Evolutionary conservation across 1,140 invertebrate genomes (phyloP), one percentile per base, ranked within the genome.

Genomic region (Zelostemma sp.): DNA sequence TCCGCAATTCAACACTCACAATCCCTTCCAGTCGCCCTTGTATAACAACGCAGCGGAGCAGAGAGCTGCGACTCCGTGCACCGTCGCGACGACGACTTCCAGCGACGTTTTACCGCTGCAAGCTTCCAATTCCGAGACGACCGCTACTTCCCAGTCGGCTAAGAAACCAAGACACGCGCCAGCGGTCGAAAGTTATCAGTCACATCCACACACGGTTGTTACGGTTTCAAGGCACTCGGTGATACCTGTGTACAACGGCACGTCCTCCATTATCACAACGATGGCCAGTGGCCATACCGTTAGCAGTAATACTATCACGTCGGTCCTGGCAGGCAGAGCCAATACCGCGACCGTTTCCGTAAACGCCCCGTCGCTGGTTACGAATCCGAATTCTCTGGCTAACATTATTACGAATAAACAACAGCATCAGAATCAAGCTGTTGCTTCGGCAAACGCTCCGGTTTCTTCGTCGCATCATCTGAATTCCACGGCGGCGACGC

Each of bases 291-390:
- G 91, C 17, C 90, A 90, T 68, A 91, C 90, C 1, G 84, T 91
- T 6, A 90, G 91, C 45, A 89, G 91, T 66, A 92, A 93, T 68
- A 93, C 92, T 0, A 91, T 93, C 25, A 93, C 92, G 0, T 93
- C 92, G 12, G 91, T 93, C 3, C 79, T 93, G 40, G 91, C 92
- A 8, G 92, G 92, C 15, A 88, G 90, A 79, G 88, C 91, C 0
- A 92, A 92, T 67, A 93, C 92, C 0, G 89, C 89, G 1, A 92
- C 90, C 0, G 90, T 92, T 1, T 91, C 92, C 5, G 88, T 92
- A 38, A 91, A 91, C 72, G 88, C 88, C 1, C 88, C 90, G 12
- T 86, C 88, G 28, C 84, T 75, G 1, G 77, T 80, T 58, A 67
- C 78, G 4, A 84, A 82, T 75, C 72, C 75, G 19, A 80, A 53